Conservation (phyloP, 1,140 invertebrate genomes). For the Ostrea denselamellosa region DNA sequence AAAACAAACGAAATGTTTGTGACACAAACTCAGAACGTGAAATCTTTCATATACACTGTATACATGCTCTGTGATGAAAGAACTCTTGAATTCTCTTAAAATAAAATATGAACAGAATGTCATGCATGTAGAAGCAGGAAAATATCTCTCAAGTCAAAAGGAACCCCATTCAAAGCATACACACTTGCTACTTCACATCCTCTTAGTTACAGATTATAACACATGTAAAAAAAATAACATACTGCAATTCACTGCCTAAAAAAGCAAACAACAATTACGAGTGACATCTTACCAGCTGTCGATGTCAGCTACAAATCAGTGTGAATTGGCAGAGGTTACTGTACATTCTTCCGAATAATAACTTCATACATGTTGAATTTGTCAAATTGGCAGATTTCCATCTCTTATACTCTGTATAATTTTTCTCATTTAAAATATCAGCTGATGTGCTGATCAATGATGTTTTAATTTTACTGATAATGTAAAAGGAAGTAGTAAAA, state of each 20-base stretch:
- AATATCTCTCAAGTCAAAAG: background rate
- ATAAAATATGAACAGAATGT: background rate
- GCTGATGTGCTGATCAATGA: too few relatives aligned
- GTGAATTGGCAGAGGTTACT: conserved; percentile 3
- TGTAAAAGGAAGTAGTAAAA: too few relatives aligned
- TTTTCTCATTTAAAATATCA: too few relatives aligned
- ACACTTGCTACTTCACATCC: background rate
- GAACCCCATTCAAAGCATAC: background rate
- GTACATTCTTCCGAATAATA: background rate
- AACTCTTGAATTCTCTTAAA: background rate
- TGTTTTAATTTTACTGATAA: too few relatives aligned
- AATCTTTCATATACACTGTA: background rate
- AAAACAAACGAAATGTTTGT: too few relatives aligned
- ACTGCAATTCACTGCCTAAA: background rate
- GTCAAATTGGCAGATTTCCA: background rate
- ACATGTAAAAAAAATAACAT: background rate
- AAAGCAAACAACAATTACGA: background rate
- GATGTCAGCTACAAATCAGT: conserved; percentile 22
- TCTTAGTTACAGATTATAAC: background rate
- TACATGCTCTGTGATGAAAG: background rate
- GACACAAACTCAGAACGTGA: background rate
- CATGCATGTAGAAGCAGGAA: background rate
- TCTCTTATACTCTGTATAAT: too few relatives aligned
- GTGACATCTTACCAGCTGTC: background rate
- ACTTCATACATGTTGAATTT: background rate